These are phyloP conservation scores for Harpegnathos saltator DNA, from an alignment of 1,140 invertebrate species.

Conservation along the genomic window DNA sequence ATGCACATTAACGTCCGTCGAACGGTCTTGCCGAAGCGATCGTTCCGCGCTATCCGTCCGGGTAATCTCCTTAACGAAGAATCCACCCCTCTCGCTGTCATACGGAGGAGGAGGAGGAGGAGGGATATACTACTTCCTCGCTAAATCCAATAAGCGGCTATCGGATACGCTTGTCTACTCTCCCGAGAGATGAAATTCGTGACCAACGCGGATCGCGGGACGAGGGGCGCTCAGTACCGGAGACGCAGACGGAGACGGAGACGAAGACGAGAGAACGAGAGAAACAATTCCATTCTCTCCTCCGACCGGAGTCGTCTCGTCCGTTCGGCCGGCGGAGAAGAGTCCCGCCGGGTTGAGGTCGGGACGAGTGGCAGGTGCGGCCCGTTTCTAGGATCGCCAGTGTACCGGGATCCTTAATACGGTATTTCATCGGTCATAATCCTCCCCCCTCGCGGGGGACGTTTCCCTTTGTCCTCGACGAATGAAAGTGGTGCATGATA, in stretches of 20 bases:
- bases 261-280: slow-evolving; percentile 26
- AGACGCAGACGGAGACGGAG: background rate
- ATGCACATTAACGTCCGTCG: slow-evolving; percentile 58
- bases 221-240: no score
- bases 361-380: slow-evolving; percentile 74
- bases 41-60: slow-evolving; percentile 13
- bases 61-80: slow-evolving; percentile 76
- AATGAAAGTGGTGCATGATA: slow-evolving; percentile 40
- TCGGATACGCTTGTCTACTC: slow-evolving; percentile 75
- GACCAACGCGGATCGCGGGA: slow-evolving; percentile 34
- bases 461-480: slow-evolving; percentile 44
- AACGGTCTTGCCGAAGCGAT: background rate
- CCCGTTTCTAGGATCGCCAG: slow-evolving; percentile 58
- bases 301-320: no score
- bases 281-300: slow-evolving; percentile 64
- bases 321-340: slow-evolving; percentile 23
- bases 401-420: slow-evolving; percentile 64
- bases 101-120: slow-evolving; percentile 15
- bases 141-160: slow-evolving; percentile 75
- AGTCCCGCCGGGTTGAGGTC: slow-evolving; percentile 60
- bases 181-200: slow-evolving; percentile 74
- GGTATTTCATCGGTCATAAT: slow-evolving; percentile 76
- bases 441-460: slow-evolving; percentile 38
- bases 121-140: slow-evolving; percentile 46
- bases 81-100: slow-evolving; percentile 53